A percentile compares a stretch with the other conserved stretches of the same genome.
Conservation (phyloP, 1,140 invertebrate genomes). For the Hycleus phaleratus region DNA sequence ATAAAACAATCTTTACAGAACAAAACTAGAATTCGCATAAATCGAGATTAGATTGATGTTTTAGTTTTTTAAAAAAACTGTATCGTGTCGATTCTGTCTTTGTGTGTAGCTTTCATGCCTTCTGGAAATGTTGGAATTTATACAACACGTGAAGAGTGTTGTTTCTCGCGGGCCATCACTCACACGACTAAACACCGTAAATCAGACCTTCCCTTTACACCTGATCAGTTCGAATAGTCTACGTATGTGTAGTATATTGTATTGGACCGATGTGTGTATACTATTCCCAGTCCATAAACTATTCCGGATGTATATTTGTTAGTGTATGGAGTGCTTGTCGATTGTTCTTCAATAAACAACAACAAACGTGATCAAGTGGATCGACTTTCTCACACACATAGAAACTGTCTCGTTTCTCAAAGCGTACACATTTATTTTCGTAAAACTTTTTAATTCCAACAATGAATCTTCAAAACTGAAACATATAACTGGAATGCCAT, state of each 20-base stretch:
- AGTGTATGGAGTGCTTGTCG: not conserved
- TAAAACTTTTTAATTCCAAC: no score
- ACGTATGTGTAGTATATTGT: not conserved
- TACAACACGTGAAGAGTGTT: constrained; percentile 37
- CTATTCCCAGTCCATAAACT: constrained; percentile 33
- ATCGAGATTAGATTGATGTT: not conserved
- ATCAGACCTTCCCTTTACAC: constrained; percentile 20
- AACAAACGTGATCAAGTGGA: not conserved
- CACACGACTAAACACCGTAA: constrained; percentile 30
- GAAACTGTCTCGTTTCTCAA: no score
- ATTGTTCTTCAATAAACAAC: not conserved
- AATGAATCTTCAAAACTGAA: no score
- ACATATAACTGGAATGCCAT: no score
- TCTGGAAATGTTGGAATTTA: constrained; percentile 27
- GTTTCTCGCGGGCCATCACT: constrained; percentile 36
- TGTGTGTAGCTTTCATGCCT: not conserved
- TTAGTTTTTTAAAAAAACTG: constrained; percentile 1
- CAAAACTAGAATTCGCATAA: not conserved
- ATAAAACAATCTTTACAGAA: no score
- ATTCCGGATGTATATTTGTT: not conserved
- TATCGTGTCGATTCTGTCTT: not conserved
- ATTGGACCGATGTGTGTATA: constrained; percentile 6
- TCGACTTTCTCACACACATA: no score
- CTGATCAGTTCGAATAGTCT: no score
- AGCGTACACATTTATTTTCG: no score